Conservation (phyloP, 2,113 vertebrate genomes). For the Clupea harengus region DNA sequence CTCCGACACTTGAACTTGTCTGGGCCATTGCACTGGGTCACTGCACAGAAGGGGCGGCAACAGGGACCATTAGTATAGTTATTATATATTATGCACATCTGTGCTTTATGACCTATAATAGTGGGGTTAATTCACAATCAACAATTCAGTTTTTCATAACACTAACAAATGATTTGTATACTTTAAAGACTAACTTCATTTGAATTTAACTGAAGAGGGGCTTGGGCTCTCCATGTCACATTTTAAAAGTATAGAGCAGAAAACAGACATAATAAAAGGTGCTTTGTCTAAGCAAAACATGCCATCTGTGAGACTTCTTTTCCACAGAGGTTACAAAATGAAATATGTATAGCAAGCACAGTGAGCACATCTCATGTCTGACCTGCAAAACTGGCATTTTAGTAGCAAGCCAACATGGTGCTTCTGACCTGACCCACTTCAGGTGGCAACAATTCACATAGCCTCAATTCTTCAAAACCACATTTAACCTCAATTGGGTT, state of each 20-base stretch:
- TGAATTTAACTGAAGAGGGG: no score
- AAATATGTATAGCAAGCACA: not conserved
- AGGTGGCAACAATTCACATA: not conserved
- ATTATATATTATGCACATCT: not conserved
- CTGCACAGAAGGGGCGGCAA: slow-evolving; percentile 57
- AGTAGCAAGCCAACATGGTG: not conserved
- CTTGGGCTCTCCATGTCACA: no score
- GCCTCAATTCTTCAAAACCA: not conserved
- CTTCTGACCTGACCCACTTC: slow-evolving; percentile 9
- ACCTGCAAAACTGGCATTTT: not conserved
- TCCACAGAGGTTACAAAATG: not conserved
- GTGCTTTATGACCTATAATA: no score
- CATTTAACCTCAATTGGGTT: not conserved
- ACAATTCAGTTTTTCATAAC: no score
- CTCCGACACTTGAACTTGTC: slow-evolving; percentile 94
- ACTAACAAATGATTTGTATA: no score
- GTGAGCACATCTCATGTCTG: not conserved
- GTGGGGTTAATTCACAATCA: no score
- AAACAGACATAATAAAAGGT: no score
- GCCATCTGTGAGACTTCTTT: not conserved
- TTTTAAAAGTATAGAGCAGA: no score
- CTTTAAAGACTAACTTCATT: no score
- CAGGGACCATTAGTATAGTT: no score
- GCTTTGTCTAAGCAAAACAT: no score
- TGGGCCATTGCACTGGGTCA: slow-evolving; percentile 86